phyloP scores from a whole-genome alignment of 2,113 vertebrate species.

The Halcyon malimbica region DNA sequence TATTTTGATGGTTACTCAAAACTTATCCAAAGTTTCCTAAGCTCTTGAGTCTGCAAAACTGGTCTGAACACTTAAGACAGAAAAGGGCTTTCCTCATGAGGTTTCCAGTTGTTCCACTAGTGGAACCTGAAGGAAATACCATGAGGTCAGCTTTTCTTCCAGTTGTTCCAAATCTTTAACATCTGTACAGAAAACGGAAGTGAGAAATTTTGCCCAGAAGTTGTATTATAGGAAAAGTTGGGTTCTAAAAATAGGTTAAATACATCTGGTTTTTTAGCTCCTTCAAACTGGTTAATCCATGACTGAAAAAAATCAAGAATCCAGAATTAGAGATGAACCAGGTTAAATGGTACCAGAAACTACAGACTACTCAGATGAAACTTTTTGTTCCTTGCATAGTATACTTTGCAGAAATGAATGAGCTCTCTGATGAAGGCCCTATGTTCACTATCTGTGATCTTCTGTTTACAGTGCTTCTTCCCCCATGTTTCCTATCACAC shows the following conservation, averaged over 20 bases:
- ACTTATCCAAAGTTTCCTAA: constrained; percentile 65
- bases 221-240: constrained; percentile 39
- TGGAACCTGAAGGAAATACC: constrained; percentile 68
- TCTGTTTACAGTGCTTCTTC: neutral
- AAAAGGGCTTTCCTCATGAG: constrained; percentile 64
- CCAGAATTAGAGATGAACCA: neutral
- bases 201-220: constrained; percentile 44
- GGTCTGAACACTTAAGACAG: constrained; percentile 30
- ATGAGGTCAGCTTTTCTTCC: constrained; percentile 69
- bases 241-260: constrained; percentile 50
- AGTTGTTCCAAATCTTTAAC: constrained; percentile 59
- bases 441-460: neutral
- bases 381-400: neutral
- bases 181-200: constrained; percentile 68
- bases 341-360: neutral
- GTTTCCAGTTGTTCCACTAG: constrained; percentile 64
- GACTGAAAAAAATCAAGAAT: neutral
- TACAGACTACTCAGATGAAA: neutral
- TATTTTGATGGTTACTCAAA: constrained; percentile 53
- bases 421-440: neutral
- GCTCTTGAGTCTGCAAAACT: constrained; percentile 47
- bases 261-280: neutral
- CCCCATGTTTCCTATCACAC: neutral
- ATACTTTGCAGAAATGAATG: neutral
- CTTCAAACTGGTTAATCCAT: neutral